Evolutionary conservation across 2,888 invertebrate species (phyloP).

Genomic region (Exocentrus adspersus): DNA sequence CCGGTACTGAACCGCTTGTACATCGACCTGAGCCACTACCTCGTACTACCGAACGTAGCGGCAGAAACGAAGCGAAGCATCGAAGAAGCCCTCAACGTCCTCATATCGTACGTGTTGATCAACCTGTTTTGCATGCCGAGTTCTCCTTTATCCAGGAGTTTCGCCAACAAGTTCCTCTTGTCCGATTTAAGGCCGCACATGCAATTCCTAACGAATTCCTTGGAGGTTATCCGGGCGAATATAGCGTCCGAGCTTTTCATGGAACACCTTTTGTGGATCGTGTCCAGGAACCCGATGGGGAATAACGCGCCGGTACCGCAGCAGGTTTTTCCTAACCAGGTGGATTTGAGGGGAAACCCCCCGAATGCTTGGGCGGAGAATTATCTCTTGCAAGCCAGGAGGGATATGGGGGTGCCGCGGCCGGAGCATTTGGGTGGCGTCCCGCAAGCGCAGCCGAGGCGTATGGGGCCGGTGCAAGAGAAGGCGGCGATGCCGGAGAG

Average conservation of each 20-base stretch:
- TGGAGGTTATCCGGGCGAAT: neutral
- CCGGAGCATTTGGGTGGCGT: neutral
- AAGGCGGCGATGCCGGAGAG: constrained; percentile 7
- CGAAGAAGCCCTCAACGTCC: constrained; percentile 8
- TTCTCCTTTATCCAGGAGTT: constrained; percentile 1
- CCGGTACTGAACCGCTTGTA: constrained; percentile 22
- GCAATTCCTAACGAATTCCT: constrained; percentile 12
- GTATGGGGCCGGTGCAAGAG: neutral
- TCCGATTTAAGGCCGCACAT: constrained; percentile 19
- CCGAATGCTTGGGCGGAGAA: neutral
- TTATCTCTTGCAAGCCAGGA: neutral
- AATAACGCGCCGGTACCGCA: too few species aligned
- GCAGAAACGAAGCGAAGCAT: constrained; percentile 8
- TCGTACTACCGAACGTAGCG: constrained; percentile 1
- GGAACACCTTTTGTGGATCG: neutral
- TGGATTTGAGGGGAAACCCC: too few species aligned
- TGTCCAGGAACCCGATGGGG: neutral
- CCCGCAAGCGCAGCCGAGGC: neutral
- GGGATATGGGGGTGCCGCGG: neutral
- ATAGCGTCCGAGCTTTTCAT: neutral
- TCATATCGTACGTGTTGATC: constrained; percentile 16
- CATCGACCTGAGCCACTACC: constrained; percentile 4
- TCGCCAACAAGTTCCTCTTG: constrained; percentile 26
- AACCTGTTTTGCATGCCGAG: constrained; percentile 13
- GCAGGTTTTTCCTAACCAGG: neutral